These are phyloP conservation scores for Helicoverpa assulta DNA, from an alignment of 2,888 invertebrate genomes.

Conservation along the genomic window DNA sequence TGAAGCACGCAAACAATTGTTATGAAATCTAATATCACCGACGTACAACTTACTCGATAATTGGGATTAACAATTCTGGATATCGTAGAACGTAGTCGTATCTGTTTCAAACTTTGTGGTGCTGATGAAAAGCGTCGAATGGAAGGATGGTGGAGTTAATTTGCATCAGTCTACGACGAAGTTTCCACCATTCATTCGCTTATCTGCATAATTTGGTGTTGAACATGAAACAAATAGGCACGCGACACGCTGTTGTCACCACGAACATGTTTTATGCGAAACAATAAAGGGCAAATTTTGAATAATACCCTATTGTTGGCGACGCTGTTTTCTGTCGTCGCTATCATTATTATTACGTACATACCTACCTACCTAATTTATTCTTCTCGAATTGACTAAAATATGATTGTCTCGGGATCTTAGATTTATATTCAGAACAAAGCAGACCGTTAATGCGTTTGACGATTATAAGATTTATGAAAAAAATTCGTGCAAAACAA, in stretches of 20 bases:
- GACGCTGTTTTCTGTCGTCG: slow-evolving; percentile 77
- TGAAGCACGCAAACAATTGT: slow-evolving; percentile 39
- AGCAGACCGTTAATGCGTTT: slow-evolving; percentile 52
- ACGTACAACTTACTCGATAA: slow-evolving; percentile 68
- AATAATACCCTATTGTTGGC: slow-evolving; percentile 84
- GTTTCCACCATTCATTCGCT: slow-evolving; percentile 86
- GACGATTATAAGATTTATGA: slow-evolving; percentile 54
- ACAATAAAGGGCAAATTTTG: slow-evolving; percentile 87
- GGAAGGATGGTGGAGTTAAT: slow-evolving; percentile 83
- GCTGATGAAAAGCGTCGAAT: slow-evolving; percentile 82
- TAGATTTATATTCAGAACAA: slow-evolving; percentile 56
- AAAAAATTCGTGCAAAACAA: slow-evolving; percentile 32
- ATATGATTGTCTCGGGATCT: slow-evolving; percentile 47
- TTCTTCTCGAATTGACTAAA: slow-evolving; percentile 54
- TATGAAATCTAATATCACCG: slow-evolving; percentile 46
- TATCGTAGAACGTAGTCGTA: slow-evolving; percentile 68
- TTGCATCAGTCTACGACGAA: slow-evolving; percentile 85
- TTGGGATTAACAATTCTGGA: slow-evolving; percentile 72
- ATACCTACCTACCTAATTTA: slow-evolving; percentile 64
- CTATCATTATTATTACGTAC: slow-evolving; percentile 76
- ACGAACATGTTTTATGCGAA: slow-evolving; percentile 84
- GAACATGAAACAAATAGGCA: slow-evolving; percentile 86
- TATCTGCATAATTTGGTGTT: slow-evolving; percentile 88
- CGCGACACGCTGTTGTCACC: slow-evolving; percentile 81
- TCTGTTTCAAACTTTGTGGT: slow-evolving; percentile 80